Conservation (phyloP, 2,797 vertebrate species). For the Cheirogaleus major region DNA sequence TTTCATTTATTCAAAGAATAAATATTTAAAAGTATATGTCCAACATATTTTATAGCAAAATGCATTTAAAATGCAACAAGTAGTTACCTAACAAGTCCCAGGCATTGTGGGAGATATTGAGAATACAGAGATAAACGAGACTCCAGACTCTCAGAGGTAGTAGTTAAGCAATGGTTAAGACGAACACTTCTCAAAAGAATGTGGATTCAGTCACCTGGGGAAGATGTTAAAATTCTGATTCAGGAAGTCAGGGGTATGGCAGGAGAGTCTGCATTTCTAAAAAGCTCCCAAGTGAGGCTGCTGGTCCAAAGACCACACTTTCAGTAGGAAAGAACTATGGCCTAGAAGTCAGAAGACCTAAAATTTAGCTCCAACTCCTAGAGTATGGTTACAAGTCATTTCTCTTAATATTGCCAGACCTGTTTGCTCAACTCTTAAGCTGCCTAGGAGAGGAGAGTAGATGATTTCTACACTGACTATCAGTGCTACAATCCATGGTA, state of each 20-base stretch:
- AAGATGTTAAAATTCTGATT: background rate
- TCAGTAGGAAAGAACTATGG: background rate
- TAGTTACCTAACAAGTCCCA: background rate
- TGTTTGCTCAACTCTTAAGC: slow-evolving; percentile 6
- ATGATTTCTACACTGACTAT: slow-evolving; percentile 34
- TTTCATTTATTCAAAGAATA: background rate
- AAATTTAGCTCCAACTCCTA: slow-evolving; percentile 1
- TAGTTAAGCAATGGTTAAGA: background rate
- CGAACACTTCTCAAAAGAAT: background rate
- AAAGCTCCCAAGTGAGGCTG: background rate
- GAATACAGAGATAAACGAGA: background rate
- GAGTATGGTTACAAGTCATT: background rate
- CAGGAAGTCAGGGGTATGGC: background rate
- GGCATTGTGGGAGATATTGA: background rate
- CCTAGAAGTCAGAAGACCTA: background rate
- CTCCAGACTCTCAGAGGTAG: background rate
- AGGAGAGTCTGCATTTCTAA: background rate
- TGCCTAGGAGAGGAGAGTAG: slow-evolving; percentile 11
- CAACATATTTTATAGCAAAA: background rate
- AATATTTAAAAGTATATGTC: background rate
- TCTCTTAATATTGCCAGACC: background rate
- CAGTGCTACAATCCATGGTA: background rate
- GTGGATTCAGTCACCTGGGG: background rate
- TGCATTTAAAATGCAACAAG: background rate
- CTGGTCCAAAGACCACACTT: background rate